Conservation (phyloP, 2,888 invertebrate species). For the Augiades crinisus region DNA sequence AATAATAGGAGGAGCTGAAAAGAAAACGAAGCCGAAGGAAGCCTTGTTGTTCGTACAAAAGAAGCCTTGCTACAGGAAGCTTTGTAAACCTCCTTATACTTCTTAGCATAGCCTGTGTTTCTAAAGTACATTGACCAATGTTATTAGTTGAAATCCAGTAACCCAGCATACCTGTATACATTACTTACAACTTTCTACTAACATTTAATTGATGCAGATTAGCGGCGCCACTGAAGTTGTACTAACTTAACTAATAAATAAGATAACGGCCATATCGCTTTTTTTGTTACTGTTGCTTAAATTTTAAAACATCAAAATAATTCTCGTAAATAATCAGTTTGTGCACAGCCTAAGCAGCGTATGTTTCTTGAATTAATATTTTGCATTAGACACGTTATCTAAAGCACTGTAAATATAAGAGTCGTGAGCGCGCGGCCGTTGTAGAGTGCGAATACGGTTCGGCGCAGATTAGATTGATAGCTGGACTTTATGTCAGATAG, state of each 20-base stretch:
- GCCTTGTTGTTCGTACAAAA: too few relatives aligned
- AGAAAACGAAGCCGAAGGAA: too few relatives aligned
- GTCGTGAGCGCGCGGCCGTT: conserved; percentile 47
- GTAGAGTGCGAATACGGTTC: conserved; percentile 24
- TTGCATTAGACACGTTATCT: conserved; percentile 53
- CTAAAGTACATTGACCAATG: not conserved
- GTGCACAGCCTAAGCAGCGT: not conserved
- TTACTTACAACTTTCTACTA: not conserved
- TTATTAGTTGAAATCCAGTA: not conserved
- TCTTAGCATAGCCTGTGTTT: not conserved
- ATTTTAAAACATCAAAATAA: too few relatives aligned
- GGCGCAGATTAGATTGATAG: conserved; percentile 13
- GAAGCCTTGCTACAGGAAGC: too few relatives aligned
- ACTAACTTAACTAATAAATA: not conserved
- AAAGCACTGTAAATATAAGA: conserved; percentile 43
- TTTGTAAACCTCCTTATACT: too few relatives aligned
- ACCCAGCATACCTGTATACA: not conserved
- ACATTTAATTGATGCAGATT: not conserved
- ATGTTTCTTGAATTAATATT: conserved; percentile 50
- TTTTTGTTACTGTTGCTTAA: too few relatives aligned
- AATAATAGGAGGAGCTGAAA: too few relatives aligned
- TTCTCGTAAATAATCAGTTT: not conserved
- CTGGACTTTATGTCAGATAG: conserved; percentile 12
- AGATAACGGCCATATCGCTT: not conserved
- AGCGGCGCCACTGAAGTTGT: conserved; percentile 4